Evolutionary conservation across 1,140 invertebrate genomes (phyloP).

Genomic region (Andricus grossulariae): DNA sequence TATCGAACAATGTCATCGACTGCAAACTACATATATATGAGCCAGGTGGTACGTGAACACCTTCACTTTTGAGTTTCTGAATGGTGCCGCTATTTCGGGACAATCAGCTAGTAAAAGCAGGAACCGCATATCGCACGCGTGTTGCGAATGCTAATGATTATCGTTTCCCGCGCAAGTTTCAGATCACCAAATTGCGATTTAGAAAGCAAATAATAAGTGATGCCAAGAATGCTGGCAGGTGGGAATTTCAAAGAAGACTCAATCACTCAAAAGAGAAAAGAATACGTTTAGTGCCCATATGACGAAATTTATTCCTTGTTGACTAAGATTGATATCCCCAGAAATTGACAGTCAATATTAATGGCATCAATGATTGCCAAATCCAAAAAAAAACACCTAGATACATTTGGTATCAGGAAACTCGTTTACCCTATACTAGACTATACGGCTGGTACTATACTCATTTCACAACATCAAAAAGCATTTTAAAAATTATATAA

Average conservation of each 20-base stretch:
- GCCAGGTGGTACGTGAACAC: background rate
- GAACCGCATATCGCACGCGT: background rate
- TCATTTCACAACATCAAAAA: too few species aligned
- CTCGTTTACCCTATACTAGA: too few species aligned
- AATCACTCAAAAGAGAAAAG: background rate
- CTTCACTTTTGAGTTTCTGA: background rate
- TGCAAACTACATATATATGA: background rate
- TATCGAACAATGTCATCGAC: background rate
- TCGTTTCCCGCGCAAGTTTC: background rate
- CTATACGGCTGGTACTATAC: too few species aligned
- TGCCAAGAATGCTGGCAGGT: slow-evolving; percentile 11
- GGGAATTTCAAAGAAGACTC: background rate
- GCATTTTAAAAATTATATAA: too few species aligned
- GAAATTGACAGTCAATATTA: too few species aligned
- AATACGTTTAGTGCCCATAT: background rate
- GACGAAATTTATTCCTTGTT: background rate
- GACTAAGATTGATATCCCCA: background rate
- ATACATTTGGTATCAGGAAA: too few species aligned
- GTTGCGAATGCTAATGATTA: slow-evolving; percentile 9
- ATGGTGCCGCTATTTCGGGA: background rate
- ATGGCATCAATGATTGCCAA: too few species aligned
- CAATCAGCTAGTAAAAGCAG: background rate
- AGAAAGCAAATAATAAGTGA: slow-evolving; percentile 20
- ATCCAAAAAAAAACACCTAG: too few species aligned
- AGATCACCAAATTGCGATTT: slow-evolving; percentile 25